These are phyloP conservation scores for Plotosus lineatus DNA, from an alignment of 2,113 vertebrate species.

Conservation along the genomic window DNA sequence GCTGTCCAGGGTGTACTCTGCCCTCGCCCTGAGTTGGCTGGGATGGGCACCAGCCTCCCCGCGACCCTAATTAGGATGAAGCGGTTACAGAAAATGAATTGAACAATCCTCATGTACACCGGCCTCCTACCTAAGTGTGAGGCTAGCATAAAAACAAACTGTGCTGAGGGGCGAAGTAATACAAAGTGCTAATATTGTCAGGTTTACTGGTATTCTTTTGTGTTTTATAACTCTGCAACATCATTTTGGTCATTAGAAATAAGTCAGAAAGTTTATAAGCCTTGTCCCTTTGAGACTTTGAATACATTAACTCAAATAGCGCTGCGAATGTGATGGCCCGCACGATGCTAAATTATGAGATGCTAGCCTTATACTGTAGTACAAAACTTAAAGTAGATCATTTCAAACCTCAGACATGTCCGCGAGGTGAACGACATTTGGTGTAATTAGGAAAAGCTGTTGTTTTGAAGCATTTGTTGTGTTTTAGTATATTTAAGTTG, in stretches of 20 bases:
- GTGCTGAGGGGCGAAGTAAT: not conserved
- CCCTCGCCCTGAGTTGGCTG: no score
- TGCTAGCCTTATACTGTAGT: no score
- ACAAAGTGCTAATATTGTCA: not conserved
- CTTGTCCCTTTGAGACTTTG: not conserved
- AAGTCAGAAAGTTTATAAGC: not conserved
- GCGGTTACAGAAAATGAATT: no score
- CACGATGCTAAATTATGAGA: not conserved
- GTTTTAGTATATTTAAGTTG: not conserved
- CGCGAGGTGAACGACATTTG: not conserved
- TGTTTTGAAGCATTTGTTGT: not conserved
- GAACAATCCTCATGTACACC: not conserved
- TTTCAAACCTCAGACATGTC: not conserved
- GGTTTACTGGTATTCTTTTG: not conserved
- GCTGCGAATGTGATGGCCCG: no score
- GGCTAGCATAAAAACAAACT: not conserved
- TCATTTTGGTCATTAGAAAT: not conserved
- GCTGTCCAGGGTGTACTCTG: no score
- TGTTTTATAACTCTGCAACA: not conserved
- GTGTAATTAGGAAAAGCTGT: not conserved
- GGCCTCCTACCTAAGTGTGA: not conserved
- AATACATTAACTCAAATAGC: not conserved
- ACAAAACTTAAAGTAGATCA: not conserved
- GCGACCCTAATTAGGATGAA: no score
- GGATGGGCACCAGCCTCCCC: no score